Percentiles rank a stretch among this genome's conserved stretches.
phyloP scores from a whole-genome alignment of 1,140 invertebrate species.

The Lepidostoma basale region DNA sequence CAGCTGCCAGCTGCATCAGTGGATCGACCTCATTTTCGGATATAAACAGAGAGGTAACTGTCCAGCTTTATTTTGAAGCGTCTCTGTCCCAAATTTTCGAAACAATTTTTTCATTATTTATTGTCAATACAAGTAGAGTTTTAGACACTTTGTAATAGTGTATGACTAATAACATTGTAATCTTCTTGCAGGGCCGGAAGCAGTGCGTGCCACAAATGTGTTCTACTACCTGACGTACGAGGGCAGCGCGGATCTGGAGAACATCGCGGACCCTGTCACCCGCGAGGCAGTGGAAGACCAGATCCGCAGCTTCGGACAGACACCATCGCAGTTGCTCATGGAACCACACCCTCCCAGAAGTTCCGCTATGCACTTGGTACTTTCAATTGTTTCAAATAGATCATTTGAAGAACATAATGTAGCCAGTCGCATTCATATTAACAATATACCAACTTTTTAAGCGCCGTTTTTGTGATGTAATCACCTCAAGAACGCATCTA shows the following conservation, averaged over 20 bases:
- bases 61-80: too few relatives aligned
- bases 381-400: too few relatives aligned
- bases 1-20: slow-evolving; percentile 98
- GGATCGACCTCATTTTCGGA: slow-evolving; percentile 99
- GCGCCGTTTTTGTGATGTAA: too few relatives aligned
- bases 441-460: too few relatives aligned
- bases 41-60: slow-evolving; percentile 93
- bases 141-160: too few relatives aligned
- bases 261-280: slow-evolving; percentile 89
- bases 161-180: background rate
- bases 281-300: slow-evolving; percentile 97
- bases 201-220: slow-evolving; percentile 94
- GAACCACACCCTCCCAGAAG: slow-evolving; percentile 97
- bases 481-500: too few relatives aligned
- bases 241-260: slow-evolving; percentile 92
- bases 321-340: slow-evolving; percentile 94
- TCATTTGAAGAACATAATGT: too few relatives aligned
- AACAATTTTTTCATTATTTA: background rate
- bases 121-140: background rate
- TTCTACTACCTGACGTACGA: slow-evolving; percentile 99
- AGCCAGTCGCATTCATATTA: too few relatives aligned
- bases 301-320: slow-evolving; percentile 98
- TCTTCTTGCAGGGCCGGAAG: slow-evolving; percentile 82
- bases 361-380: slow-evolving; percentile 96
- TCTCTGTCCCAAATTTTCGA: too few relatives aligned